Base-by-base conservation (phyloP, 1,140 invertebrate species). In the Choristoneura fumiferana region DNA sequence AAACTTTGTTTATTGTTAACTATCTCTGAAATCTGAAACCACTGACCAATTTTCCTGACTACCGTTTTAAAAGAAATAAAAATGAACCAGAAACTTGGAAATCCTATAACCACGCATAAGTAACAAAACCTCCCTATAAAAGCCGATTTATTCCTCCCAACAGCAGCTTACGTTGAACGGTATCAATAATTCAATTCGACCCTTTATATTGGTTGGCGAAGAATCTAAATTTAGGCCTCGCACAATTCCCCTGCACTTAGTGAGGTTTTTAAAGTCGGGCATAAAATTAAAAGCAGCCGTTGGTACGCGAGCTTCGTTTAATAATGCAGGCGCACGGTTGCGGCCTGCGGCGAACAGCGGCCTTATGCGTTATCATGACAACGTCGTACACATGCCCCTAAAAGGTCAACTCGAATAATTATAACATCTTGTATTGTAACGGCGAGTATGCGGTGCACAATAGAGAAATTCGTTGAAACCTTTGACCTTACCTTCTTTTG, bases 331-430 rank as follows among this genome's bases (percentile, higher is more conserved):
- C 58, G 10, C 54, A 37, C 45, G 57, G 17, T 14, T 49, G 12
- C 22, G 18, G 43, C 9, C 43, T 49, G 43, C 43, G 60, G 49
- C 37, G 45, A 13, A 15, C 37, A 36, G 22, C 62, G 54, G 34
- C 53, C 62, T 62, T 67, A 76, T 73, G 71, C 71, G 69, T 67
- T 67, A 65, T 71, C 74, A 73, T 73, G 73, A 67, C 66, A 65
- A 40, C 45, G 8, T 54, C 39, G 35, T 34, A 12, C 14, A 49
- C 18, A 49, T 13, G 43, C 39, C 33, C 15, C 63, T 59, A 52
- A 73, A 70, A 76, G 73, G 73, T 73, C 73, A 71, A 53, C 59
- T 53, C 22, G 22, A 53, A 5, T 10, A 53, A 69, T 64, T 65
- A 63, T 64, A 64, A 60, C 59, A 58, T 39, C 39, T 37, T 55